Base-by-base conservation (phyloP, 2,888 invertebrate genomes). In the Mythimna lalbum region DNA sequence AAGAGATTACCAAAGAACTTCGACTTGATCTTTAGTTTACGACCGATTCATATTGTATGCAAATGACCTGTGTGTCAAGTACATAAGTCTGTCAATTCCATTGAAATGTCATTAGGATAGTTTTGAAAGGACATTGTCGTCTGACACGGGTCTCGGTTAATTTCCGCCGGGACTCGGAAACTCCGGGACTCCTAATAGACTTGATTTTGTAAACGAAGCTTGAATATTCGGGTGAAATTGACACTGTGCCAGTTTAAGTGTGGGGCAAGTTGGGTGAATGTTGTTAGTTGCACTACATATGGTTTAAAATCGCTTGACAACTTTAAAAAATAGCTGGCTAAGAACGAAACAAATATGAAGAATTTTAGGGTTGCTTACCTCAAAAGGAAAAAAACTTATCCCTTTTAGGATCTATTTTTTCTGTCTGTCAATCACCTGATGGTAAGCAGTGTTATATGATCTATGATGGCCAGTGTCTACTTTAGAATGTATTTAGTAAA, bases 81-180 rank as follows among this genome's bases (percentile, higher is more conserved):
- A 72, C 62, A 69, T 65, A 73, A 73, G 72, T 73, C 67, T 57
- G 47, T 71, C 76, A 77, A 71, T 72, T 63, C 74, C 60, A 83
- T 85, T 70, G 73, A 72, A 81, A 76, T 57, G 74, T 78, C 82
- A 69, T 83, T 79, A 78, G 61, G 73, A 70, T 81, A 80, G 80
- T 82, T 80, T 69, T 75, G 76, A 75, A 75, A 73, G 65, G 84
- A 73, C 78, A 73, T 73, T 79, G 84, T 74, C 78, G 81, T 63
- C 81, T 82, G 92, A 91, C 91, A 87, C 83, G 91, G 93, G 91
- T 91, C 87, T 78, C 86, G 87, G 87, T 91, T 93, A 93, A 94
- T 94, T 93, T 94, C 92, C 92, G 91, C 86, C 85, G 84, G 84
- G 84, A 85, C 70, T 70, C 83, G 55, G 70, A 73, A 69, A 60